Percentiles rank a stretch among this genome's conserved stretches.
Evolutionary conservation across 2,888 invertebrate genomes (phyloP).

Genomic region (Zygogramma bicolorata): DNA sequence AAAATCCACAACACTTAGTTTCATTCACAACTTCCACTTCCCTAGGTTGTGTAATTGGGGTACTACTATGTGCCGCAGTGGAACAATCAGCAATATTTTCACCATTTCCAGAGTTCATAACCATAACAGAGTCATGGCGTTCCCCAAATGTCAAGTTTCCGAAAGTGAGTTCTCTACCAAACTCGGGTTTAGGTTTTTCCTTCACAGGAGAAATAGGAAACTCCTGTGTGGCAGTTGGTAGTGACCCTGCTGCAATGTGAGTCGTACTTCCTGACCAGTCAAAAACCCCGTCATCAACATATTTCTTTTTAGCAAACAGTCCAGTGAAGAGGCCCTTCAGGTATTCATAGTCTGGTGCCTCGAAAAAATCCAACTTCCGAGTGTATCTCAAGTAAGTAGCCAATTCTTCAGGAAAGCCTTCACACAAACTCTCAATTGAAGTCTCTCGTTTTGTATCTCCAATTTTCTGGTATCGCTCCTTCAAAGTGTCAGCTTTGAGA

Average conservation of each 20-base stretch:
- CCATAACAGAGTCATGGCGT: slow-evolving; percentile 27
- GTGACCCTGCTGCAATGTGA: slow-evolving; percentile 29
- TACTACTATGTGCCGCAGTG: slow-evolving; percentile 29
- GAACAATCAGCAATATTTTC: slow-evolving; percentile 29
- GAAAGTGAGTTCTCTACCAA: slow-evolving; percentile 18
- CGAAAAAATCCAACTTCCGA: slow-evolving; percentile 96
- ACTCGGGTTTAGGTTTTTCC: slow-evolving; percentile 27
- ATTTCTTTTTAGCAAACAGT: slow-evolving; percentile 86
- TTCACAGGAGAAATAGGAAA: slow-evolving; percentile 34
- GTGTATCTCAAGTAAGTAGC: slow-evolving; percentile 97
- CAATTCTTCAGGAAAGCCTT: slow-evolving; percentile 92
- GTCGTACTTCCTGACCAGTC: slow-evolving; percentile 81
- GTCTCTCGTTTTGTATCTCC: slow-evolving; percentile 99
- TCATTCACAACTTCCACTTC: slow-evolving; percentile 33
- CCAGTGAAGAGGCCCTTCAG: slow-evolving; percentile 93
- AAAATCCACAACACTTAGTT: slow-evolving; percentile 36
- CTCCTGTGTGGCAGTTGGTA: slow-evolving; percentile 36
- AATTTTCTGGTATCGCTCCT: slow-evolving; percentile 99
- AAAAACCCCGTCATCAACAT: slow-evolving; percentile 90
- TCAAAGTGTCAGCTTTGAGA: slow-evolving; percentile 98
- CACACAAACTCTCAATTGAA: slow-evolving; percentile 92
- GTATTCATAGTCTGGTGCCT: slow-evolving; percentile 99
- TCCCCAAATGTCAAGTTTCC: slow-evolving; percentile 25
- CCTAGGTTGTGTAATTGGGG: slow-evolving; percentile 30
- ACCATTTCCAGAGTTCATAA: slow-evolving; percentile 28